Evolutionary conservation across 2,888 invertebrate species (phyloP), one percentile per base, ranked within the genome.

Genomic region (Mythimna albipuncta): DNA sequence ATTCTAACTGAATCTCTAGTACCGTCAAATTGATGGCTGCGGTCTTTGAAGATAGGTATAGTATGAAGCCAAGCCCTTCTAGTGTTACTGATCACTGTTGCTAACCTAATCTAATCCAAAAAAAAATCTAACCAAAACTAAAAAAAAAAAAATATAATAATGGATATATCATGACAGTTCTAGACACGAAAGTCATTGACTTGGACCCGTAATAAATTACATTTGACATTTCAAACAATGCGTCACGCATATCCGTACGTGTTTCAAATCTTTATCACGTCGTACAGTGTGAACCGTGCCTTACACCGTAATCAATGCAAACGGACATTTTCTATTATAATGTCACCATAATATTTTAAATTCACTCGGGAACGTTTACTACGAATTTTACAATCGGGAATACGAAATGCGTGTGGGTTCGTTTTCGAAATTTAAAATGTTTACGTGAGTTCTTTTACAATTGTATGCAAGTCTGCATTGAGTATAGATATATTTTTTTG

Each of bases 351-450:
- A 58, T 87, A 87, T 87, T 87, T 87, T 81, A 82, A 87, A 91
- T 89, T 90, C 88, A 86, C 77, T 69, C 77, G 68, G 69, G 84
- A 85, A 73, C 78, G 73, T 83, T 86, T 91, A 89, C 90, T 86
- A 90, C 88, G 91, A 90, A 91, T 85, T 85, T 82, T 76, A 85
- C 89, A 82, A 85, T 72, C 75, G 70, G 75, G 90, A 89, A 91
- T 91, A 90, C 90, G 82, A 87, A 90, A 87, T 78, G 77, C 55
- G 63, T 26, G 66, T 72, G 65, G 57, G 72, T 82, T 80, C 83
- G 85, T 84, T 87, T 86, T 84, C 76, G 74, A 88, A 87, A 87
- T 89, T 88, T 88, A 72, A 83, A 86, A 84, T 57, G 74, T 75
- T 82, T 83, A 85, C 89, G 89, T 91, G 90, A 78, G 65, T 16